Percentiles rank a stretch among this genome's conserved stretches.
Evolutionary conservation across 2,888 invertebrate species (phyloP).

Genomic region (Folsomia candida): DNA sequence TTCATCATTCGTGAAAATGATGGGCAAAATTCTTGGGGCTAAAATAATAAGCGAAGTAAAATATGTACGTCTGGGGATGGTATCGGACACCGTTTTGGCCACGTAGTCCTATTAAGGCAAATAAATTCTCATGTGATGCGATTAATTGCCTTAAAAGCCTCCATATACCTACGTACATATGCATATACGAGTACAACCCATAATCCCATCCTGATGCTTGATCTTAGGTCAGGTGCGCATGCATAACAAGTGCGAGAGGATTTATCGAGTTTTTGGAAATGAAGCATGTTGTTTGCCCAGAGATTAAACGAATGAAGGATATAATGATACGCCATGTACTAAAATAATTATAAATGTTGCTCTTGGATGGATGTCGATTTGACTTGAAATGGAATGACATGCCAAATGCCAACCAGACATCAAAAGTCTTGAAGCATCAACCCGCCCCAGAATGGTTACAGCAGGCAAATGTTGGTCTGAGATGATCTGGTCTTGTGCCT

Average conservation of each 20-base stretch:
- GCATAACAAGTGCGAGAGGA: background rate
- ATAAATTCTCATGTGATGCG: background rate
- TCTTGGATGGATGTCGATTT: conserved; percentile 1
- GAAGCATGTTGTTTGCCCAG: background rate
- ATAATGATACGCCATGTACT: background rate
- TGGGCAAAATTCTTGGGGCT: background rate
- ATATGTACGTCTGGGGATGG: background rate
- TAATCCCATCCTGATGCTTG: background rate
- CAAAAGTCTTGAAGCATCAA: background rate
- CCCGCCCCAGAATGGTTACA: background rate
- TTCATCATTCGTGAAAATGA: background rate
- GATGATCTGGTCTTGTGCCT: conserved; percentile 1
- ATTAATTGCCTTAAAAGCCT: background rate
- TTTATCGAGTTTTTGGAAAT: background rate
- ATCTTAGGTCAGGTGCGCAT: background rate
- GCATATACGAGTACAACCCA: background rate
- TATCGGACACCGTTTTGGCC: background rate
- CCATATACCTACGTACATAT: background rate
- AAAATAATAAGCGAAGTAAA: background rate
- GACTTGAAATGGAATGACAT: background rate
- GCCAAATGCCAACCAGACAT: background rate
- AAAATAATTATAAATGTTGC: conserved; percentile 6
- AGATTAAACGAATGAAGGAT: background rate
- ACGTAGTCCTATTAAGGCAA: conserved; percentile 3
- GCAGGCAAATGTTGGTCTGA: no score